These are phyloP conservation scores for Leptosomus discolor DNA, from an alignment of 2,113 vertebrate species.

Conservation along the genomic window DNA sequence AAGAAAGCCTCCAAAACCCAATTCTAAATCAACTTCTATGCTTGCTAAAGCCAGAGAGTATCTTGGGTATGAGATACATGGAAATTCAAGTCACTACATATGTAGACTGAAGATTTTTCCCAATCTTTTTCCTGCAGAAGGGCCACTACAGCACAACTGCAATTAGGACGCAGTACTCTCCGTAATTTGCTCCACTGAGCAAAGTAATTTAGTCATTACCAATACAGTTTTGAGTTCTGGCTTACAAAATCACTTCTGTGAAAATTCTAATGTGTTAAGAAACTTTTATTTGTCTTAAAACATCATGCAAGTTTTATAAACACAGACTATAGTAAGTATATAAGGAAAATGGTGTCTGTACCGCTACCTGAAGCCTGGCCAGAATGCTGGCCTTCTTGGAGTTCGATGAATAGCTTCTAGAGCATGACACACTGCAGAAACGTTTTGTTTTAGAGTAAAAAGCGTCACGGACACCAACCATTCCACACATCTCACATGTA, in stretches of 20 bases:
- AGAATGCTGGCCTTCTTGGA: slow-evolving; percentile 99
- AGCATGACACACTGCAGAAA: slow-evolving; percentile 98
- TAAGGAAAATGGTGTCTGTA: slow-evolving; percentile 74
- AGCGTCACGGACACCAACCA: slow-evolving; percentile 97
- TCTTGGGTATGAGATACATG: background rate
- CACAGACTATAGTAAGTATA: background rate
- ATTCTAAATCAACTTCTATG: background rate
- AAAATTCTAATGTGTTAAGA: background rate
- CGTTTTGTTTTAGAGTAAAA: slow-evolving; percentile 99
- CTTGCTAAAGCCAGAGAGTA: background rate
- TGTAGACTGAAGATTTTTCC: background rate
- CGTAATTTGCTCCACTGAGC: background rate
- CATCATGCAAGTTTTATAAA: background rate
- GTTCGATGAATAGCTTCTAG: slow-evolving; percentile 97
- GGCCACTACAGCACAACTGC: background rate
- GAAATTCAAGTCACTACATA: background rate
- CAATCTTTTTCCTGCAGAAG: background rate
- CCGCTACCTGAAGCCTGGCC: slow-evolving; percentile 96
- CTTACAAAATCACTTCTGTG: background rate
- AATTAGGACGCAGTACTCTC: background rate
- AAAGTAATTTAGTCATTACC: background rate
- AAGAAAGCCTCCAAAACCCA: background rate
- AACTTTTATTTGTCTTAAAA: background rate
- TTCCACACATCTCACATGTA: slow-evolving; percentile 98
- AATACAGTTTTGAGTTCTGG: background rate